Base-by-base conservation (phyloP, 2,113 vertebrate species). In the Rhinichthys klamathensis region DNA sequence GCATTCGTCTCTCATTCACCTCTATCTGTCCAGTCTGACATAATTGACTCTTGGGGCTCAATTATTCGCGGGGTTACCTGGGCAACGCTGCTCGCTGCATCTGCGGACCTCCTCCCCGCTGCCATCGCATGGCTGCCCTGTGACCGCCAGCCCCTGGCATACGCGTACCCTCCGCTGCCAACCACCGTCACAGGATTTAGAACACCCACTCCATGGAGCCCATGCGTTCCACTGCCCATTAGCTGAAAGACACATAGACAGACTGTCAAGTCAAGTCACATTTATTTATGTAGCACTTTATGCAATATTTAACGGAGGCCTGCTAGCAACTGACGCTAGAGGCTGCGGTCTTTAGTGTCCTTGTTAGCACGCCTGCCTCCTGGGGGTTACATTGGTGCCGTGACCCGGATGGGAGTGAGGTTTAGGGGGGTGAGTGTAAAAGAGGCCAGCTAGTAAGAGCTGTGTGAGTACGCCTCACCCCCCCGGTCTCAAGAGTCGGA, bases 181-280 rank as follows among this genome's bases (percentile, higher is more conserved):
- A 89, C 98, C 98, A 0, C 98, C 97, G 0, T 99, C 98, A 1
- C 98, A 99, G 13, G 98, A 99, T 82, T 97, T 98, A 10, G 98
- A 99, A 89, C 98, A 99, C 74, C 97, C 97, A 60, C 98, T 99
- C 98, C 98, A 99, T 1, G 97, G 97, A 23, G 96, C 97, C 98
- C 98, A 99, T 1, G 96, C 97, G 88, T 99, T 99, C 98, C 98
- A 99, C 84, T 99, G 98, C n/a, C 98, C 98, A 30, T 99, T 98
- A 79, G 97, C 98, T 99, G 91, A 83, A 15, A 69, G 3, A 76
- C 76, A 73, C 27, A 86, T 25, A 81, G 35, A 74, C 41, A 82
- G 23, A 83, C 75, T 63, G 44, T 79, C 51, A 85, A 32, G 60
- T 13, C 23, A 63, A 16, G n/a, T 63, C 60, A 63, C 12, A 13